phyloP scores from a whole-genome alignment of 1,140 invertebrate species.

The Adelges cooleyi region DNA sequence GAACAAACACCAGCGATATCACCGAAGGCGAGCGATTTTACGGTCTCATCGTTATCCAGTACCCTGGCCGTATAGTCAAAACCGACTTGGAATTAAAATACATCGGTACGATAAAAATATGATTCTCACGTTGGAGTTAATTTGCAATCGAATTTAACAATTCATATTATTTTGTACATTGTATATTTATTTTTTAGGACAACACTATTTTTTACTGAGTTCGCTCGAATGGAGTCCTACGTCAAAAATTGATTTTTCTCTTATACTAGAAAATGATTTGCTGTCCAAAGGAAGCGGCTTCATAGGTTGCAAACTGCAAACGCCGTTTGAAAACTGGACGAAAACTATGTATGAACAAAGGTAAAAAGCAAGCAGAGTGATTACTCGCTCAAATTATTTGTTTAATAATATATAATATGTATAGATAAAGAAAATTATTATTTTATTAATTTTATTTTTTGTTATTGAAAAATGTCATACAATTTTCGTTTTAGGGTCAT shows the following conservation, averaged over 20 bases:
- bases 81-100: constrained; percentile 32
- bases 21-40: constrained; percentile 45
- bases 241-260: constrained; percentile 42
- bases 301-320: constrained; percentile 46
- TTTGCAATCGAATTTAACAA: too few relatives aligned
- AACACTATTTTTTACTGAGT: constrained; percentile 10
- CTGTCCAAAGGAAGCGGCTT: constrained; percentile 38
- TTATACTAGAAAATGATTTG: constrained; percentile 42
- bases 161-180: neutral
- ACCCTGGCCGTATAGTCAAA: constrained; percentile 56
- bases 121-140: too few relatives aligned
- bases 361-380: constrained; percentile 36
- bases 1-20: constrained; percentile 38
- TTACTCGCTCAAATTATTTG: too few relatives aligned
- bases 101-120: neutral
- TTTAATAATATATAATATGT: too few relatives aligned
- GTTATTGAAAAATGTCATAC: too few relatives aligned
- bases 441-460: neutral
- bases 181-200: neutral
- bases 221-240: constrained; percentile 46
- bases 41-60: constrained; percentile 50
- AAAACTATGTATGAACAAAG: constrained; percentile 51
- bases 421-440: constrained; percentile 14
- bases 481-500: constrained; percentile 16
- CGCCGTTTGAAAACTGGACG: constrained; percentile 61